Evolutionary conservation across 2,888 invertebrate species (phyloP), one percentile per base, ranked within the genome.

Genomic region (Neria commutata): DNA sequence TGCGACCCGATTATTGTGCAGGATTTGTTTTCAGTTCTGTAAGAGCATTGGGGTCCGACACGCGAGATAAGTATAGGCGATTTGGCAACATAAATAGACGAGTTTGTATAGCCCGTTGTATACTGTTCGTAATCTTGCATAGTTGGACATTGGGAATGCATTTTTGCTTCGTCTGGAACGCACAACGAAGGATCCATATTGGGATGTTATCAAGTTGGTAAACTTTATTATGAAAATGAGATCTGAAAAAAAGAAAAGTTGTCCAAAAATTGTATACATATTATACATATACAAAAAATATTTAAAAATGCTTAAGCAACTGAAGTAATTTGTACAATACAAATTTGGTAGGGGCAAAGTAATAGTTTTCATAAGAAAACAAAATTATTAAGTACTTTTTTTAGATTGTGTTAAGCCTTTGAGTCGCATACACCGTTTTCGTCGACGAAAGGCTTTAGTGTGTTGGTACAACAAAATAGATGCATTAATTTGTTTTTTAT

Each of bases 71-170:
- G 67, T 16, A 70, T 72, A 16, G 73, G 56, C 8, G 72, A 69
- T 61, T 78, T 78, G 8, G 78, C 71, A 19, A 74, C 74, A 60
- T 76, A 78, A 56, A 77, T 58, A 1, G 76, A 74, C 21, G 76
- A 67, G 65, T 76, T 76, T 45, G 78, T 62, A 56, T 72, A 77
- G 33, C 76, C 75, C 3, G 73, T 64, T 5, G 64, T 64, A 49
- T 68, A 68, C 49, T 68, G 66, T 16, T 67, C 65, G 60, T 65
- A 68, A 50, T 67, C 65, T 51, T 64, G 73, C 63, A 74, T 72
- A 14, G 74, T 61, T 5, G 74, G 66, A 61, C 74, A 77, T 59
- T 75, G 75, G 11, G 73, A 61, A 57, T 75, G 76, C 47, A 76
- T 66, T 51, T 74, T 75, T 23, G 65, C 63, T 40, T 69, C 57